Evolutionary conservation across 2,797 vertebrate species (phyloP).

Genomic region (Craterocephalus amniculus): DNA sequence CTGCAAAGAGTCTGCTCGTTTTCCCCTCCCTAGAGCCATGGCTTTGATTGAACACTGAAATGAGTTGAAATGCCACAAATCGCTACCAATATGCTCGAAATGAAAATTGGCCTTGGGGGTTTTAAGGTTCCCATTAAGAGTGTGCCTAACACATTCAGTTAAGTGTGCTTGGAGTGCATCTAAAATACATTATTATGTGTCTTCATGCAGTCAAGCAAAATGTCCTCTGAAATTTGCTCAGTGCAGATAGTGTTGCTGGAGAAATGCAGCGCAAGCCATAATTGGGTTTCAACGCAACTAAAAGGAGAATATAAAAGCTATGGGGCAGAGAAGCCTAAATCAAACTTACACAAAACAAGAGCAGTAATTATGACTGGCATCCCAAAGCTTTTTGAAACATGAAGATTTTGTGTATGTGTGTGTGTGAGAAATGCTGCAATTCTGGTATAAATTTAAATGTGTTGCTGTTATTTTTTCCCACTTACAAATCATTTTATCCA

Average conservation of each 20-base stretch:
- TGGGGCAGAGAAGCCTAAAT: conserved; percentile 38
- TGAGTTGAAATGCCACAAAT: conserved; percentile 81
- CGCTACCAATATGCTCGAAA: conserved; percentile 64
- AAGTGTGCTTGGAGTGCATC: conserved; percentile 74
- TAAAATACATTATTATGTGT: conserved; percentile 69
- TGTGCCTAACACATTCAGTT: conserved; percentile 72
- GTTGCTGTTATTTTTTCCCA: neutral
- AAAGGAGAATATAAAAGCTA: conserved; percentile 18
- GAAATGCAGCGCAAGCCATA: conserved; percentile 26
- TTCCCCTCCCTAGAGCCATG: conserved; percentile 67
- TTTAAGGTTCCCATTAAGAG: conserved; percentile 73
- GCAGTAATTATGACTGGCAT: conserved; percentile 10
- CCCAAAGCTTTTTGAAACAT: conserved; percentile 11
- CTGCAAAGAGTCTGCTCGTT: conserved; percentile 66
- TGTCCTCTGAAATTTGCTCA: conserved; percentile 47
- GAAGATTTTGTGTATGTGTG: neutral
- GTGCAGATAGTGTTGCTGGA: conserved; percentile 29
- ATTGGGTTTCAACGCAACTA: conserved; percentile 34
- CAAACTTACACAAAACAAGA: conserved; percentile 21
- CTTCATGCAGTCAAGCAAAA: conserved; percentile 62
- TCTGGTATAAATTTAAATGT: conserved; percentile 8
- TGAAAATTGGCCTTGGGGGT: conserved; percentile 76
- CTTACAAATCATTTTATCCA: conserved; percentile 12
- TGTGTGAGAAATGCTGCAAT: too few species aligned
- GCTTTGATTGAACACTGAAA: conserved; percentile 77